Base-by-base conservation (phyloP, 1,140 invertebrate genomes). In the Microplitis demolitor region DNA sequence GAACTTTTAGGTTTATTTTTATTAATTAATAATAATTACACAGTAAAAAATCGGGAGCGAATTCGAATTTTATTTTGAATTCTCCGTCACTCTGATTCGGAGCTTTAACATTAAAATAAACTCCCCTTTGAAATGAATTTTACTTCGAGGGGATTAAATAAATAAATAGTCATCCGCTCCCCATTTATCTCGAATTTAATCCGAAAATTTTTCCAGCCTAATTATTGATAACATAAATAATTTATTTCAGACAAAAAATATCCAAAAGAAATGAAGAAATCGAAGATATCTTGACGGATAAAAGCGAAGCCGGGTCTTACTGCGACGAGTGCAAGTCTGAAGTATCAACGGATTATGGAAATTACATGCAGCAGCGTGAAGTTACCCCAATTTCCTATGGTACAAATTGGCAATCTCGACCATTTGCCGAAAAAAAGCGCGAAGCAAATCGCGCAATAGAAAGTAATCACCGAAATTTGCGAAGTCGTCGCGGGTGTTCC, bases 241-340 rank as follows among this genome's bases (percentile, higher is more conserved):
- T 39, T 39, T 6, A 39, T 39, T 45, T 8, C 8, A 61, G 60
- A 61, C 24, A 13, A 31, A 24, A 24, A 13, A 8, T 45, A 9
- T 11, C 39, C 39, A 11, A 58, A 24, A 58, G 16, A n/a, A n/a
- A 11, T 16, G 11, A 69, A 35, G n/a, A 58, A 70, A 16, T 24
- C 14, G 24, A 39, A 58, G n/a, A 51, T 62, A 14, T 35, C 11
- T 16, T 16, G 51, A 66, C 45, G 5, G 78, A 84, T 11, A 80
- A 78, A 39, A 81, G 79, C 72, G 82, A 84, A 66, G 77, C 72
- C 4, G 79, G 76, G 16, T 84, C 74, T 2, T 9, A 77, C 4
- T 80, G 76, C 63, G 81, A 83, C 51, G 78, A 80, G 16, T 78
- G 69, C 72, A 72, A 71, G 8, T 80, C 77, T 0, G 80, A 84